Evolutionary conservation across 2,797 vertebrate species (phyloP).

Genomic region (Champsocephalus esox): DNA sequence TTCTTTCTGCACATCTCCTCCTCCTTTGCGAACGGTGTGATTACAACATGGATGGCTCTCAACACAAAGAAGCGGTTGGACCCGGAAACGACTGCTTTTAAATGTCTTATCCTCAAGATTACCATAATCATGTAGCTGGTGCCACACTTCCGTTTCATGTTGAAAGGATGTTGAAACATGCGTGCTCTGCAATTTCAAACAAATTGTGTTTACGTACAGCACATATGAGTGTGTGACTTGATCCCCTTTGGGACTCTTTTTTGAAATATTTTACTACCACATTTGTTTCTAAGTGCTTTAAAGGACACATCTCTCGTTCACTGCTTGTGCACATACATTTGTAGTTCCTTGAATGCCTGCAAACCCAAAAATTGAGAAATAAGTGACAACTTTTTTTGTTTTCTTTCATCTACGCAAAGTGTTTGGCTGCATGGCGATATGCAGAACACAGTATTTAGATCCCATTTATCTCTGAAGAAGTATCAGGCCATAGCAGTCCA

Average conservation of each 20-base stretch:
- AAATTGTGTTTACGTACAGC: neutral
- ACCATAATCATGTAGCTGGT: constrained; percentile 33
- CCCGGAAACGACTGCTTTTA: constrained; percentile 18
- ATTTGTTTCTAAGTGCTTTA: neutral
- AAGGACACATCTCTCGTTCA: no score
- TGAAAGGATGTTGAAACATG: constrained; percentile 31
- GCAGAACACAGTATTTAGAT: constrained; percentile 18
- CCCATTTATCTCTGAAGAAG: constrained; percentile 20
- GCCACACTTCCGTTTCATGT: constrained; percentile 12
- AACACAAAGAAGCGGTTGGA: constrained; percentile 49
- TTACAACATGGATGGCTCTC: constrained; percentile 29
- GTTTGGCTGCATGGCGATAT: neutral
- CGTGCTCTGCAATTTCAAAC: constrained; percentile 22
- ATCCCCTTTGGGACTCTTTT: constrained; percentile 18
- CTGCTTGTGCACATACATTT: no score
- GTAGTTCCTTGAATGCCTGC: no score
- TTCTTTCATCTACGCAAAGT: neutral
- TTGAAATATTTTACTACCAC: neutral
- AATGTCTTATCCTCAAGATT: constrained; percentile 27
- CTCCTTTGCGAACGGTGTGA: constrained; percentile 35
- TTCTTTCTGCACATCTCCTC: neutral
- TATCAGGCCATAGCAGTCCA: constrained; percentile 1
- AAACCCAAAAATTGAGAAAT: no score
- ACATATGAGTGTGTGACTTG: neutral
- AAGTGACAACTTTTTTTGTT: no score